Evolutionary conservation across 2,113 vertebrate genomes (phyloP).

Genomic region (Stegastes partitus): DNA sequence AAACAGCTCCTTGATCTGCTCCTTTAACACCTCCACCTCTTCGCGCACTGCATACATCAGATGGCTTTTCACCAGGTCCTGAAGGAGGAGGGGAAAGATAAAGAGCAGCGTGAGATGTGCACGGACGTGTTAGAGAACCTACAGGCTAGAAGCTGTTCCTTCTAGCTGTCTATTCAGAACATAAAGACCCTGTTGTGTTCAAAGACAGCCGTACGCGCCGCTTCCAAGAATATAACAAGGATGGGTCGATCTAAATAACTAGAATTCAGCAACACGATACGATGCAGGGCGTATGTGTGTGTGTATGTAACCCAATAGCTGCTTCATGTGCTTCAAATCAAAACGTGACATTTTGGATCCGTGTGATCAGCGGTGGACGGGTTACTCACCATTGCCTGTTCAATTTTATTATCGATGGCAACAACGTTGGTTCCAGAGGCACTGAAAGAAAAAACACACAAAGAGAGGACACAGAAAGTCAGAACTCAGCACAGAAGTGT

Average conservation of each 20-base stretch:
- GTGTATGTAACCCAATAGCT: no score
- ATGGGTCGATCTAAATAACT: not conserved
- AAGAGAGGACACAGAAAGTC: constrained; percentile 5
- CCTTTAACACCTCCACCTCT: constrained; percentile 99
- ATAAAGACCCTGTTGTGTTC: no score
- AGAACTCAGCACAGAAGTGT: not conserved
- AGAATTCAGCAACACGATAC: not conserved
- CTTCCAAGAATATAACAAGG: not conserved
- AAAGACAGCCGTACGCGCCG: not conserved
- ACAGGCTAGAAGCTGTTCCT: not conserved
- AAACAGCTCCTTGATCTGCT: constrained; percentile 99
- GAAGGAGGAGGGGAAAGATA: constrained; percentile 36
- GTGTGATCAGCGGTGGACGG: not conserved
- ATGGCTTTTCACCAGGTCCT: constrained; percentile 99
- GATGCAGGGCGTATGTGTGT: not conserved
- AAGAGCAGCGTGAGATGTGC: constrained; percentile 3
- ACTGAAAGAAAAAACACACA: constrained; percentile 73
- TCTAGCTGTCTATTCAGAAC: not conserved
- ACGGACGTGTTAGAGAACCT: constrained; percentile 7
- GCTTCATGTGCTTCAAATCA: not conserved
- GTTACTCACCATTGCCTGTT: constrained; percentile 97
- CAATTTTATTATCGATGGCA: constrained; percentile 99
- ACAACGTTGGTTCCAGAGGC: constrained; percentile 96
- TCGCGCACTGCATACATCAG: constrained; percentile 99
- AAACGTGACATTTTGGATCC: not conserved